Base-by-base conservation (phyloP, 2,888 invertebrate species). In the Eupithecia pulchellata region DNA sequence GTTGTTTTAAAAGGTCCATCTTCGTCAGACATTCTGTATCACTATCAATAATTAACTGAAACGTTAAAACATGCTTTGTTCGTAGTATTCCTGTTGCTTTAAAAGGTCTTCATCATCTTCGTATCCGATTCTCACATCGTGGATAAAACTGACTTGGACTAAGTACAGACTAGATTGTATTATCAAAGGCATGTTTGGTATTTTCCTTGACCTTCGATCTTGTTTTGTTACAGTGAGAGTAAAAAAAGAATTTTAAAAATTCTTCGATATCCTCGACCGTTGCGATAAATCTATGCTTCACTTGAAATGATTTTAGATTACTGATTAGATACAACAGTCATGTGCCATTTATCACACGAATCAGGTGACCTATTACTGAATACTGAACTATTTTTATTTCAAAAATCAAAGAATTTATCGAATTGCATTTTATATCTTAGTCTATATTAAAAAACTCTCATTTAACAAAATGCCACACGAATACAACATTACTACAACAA, bases 311-410 rank as follows among this genome's bases (percentile, higher is more conserved):
- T 58, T 47, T 66, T 61, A 65, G 85, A 86, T 85, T 79, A 85
- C 58, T 61, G 85, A 86, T 86, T 81, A 86, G 85, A 86, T 86
- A 85, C 62, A 69, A 61, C 70, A 73, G 84, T 89, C 89, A 89
- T 87, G 89, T 86, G 88, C 81, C 71, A 78, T 74, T 75, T 81
- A 79, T 85, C 85, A 80, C 79, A 82, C 72, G 75, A 82, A 85
- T 89, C 89, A 88, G 86, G 86, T 89, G 89, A 89, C 83, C 85
- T n/a, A n/a, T n/a, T n/a, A n/a, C n/a, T n/a, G n/a, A n/a, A n/a
- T n/a, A 78, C 30, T 76, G 82, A 78, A 82, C 81, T 84, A n/a
- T 78, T 70, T 68, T 68, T 42, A 62, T 64, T 29, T 32, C 25
- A 25, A 20, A 34, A 32, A 30, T 34, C 80, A 58, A 73, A 75